These are phyloP conservation scores for Parasteatoda tepidariorum DNA, from an alignment of 1,140 invertebrate genomes.

Conservation along the genomic window DNA sequence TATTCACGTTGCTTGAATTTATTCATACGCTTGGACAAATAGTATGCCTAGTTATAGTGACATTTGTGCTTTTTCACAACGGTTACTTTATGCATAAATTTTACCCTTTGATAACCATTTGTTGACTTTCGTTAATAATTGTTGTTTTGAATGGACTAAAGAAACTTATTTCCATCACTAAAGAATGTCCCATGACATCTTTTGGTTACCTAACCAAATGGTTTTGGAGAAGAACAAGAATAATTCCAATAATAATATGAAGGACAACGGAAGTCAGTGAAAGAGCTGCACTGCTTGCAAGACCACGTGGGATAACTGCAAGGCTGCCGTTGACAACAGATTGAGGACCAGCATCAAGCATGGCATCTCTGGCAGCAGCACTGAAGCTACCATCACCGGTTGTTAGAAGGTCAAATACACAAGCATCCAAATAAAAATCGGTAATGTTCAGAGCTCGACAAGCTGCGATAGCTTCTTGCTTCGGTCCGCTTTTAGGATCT, in stretches of 20 bases:
- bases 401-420: conserved; percentile 74
- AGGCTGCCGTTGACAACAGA: conserved; percentile 18
- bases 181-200: too few relatives aligned
- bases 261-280: background rate
- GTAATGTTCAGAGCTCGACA: conserved; percentile 70
- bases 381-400: conserved; percentile 71
- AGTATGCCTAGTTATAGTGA: too few relatives aligned
- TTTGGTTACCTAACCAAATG: too few relatives aligned
- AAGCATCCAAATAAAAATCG: conserved; percentile 74
- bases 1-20: too few relatives aligned
- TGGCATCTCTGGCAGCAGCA: conserved; percentile 70
- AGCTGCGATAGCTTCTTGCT: conserved; percentile 65
- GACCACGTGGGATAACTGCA: conserved; percentile 21
- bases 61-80: too few relatives aligned
- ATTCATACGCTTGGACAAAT: too few relatives aligned
- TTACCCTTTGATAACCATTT: too few relatives aligned
- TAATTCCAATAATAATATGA: background rate
- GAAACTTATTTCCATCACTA: too few relatives aligned
- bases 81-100: too few relatives aligned
- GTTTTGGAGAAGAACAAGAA: too few relatives aligned
- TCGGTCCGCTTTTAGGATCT: conserved; percentile 47
- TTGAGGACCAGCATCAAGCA: conserved; percentile 67
- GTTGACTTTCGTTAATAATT: too few relatives aligned
- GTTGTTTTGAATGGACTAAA: too few relatives aligned
- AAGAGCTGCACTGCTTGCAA: conserved; percentile 18